Percentiles rank a stretch among this genome's conserved stretches.
These are phyloP conservation scores for Agonum fuliginosum DNA, from an alignment of 2,888 invertebrate species.

Conservation along the genomic window DNA sequence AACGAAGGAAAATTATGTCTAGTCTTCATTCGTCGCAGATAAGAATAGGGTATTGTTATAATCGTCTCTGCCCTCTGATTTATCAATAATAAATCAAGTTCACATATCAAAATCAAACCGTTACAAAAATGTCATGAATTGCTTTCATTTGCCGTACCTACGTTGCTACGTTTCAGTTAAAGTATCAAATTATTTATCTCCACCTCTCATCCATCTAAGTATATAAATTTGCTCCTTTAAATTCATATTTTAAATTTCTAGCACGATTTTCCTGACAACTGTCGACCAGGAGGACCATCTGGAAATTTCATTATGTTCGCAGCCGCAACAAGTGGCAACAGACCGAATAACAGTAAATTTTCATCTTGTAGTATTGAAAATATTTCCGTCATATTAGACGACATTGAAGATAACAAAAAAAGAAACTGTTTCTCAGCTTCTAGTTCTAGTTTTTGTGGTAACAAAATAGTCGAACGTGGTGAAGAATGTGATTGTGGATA, in stretches of 20 bases:
- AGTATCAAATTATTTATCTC: too few relatives aligned
- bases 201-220: too few relatives aligned
- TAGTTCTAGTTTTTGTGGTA: conserved; percentile 98
- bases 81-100: too few relatives aligned
- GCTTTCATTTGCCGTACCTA: too few relatives aligned
- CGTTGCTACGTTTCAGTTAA: too few relatives aligned
- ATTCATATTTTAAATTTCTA: conserved; percentile 70
- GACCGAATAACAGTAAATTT: conserved; percentile 98
- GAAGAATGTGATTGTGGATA: conserved; percentile 99
- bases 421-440: conserved; percentile 95
- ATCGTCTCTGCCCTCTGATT: too few relatives aligned
- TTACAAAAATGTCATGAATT: too few relatives aligned
- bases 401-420: conserved; percentile 92
- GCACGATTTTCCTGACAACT: conserved; percentile 96
- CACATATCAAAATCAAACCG: too few relatives aligned
- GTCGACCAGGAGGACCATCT: conserved; percentile 90
- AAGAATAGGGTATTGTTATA: too few relatives aligned
- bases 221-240: not conserved
- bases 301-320: conserved; percentile 99
- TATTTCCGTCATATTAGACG: conserved; percentile 95
- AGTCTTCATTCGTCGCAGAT: too few relatives aligned
- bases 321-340: conserved; percentile 98
- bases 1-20: too few relatives aligned
- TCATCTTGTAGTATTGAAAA: conserved; percentile 95
- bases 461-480: conserved; percentile 97